Evolutionary conservation across 2,888 invertebrate species (phyloP).

Genomic region (Ethmia dodecea): DNA sequence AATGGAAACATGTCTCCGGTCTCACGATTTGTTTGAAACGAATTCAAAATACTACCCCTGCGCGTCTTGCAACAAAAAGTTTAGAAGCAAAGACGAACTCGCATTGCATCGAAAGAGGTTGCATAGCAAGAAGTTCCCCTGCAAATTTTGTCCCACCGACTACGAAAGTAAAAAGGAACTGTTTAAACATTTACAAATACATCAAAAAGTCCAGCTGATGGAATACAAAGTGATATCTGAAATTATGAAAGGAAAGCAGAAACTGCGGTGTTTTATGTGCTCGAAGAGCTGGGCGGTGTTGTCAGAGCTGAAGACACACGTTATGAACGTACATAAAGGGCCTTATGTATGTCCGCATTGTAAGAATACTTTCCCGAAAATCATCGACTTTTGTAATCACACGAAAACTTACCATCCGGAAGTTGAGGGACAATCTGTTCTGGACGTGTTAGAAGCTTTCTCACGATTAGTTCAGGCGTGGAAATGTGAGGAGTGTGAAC

Average conservation of each 20-base stretch:
- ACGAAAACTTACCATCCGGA: conserved; percentile 57
- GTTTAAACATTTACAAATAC: conserved; percentile 60
- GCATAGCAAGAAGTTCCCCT: conserved; percentile 58
- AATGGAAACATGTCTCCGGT: conserved; percentile 60
- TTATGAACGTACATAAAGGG: conserved; percentile 60
- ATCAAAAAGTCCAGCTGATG: conserved; percentile 65
- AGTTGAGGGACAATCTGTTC: conserved; percentile 53
- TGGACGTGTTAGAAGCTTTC: conserved; percentile 63
- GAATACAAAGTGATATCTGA: conserved; percentile 67
- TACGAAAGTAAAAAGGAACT: conserved; percentile 59
- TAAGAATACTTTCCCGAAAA: conserved; percentile 48
- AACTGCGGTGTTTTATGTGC: conserved; percentile 61
- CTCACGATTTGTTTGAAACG: conserved; percentile 41
- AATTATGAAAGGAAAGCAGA: conserved; percentile 57
- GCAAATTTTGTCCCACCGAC: conserved; percentile 70
- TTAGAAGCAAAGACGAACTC: conserved; percentile 51
- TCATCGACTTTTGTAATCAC: conserved; percentile 60
- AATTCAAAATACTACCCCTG: conserved; percentile 37
- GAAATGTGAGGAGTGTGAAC: conserved; percentile 67
- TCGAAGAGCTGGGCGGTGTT: conserved; percentile 47
- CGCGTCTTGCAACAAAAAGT: conserved; percentile 49
- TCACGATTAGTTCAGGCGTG: conserved; percentile 62
- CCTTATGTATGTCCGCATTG: conserved; percentile 58
- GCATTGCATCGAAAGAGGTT: conserved; percentile 48
- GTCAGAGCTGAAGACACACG: conserved; percentile 56